Base-by-base conservation (phyloP, 2,113 vertebrate genomes). In the Todiramphus chloris region DNA sequence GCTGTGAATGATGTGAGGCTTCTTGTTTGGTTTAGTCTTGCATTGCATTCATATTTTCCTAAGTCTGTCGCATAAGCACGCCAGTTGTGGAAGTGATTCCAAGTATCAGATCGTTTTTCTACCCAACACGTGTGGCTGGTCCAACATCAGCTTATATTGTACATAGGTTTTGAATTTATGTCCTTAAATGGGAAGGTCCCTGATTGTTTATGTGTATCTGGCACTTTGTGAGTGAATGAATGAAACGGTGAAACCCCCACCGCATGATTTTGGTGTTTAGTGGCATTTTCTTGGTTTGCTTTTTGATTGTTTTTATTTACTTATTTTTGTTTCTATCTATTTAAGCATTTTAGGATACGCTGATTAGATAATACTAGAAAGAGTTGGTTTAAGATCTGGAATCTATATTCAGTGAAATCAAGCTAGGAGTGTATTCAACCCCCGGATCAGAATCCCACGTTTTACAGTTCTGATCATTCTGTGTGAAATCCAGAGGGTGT, bases 11-110 rank as follows among this genome's bases (percentile, higher is more conserved):
- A 23, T 11, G 18, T 28, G 69, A 56, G 58, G 53, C 4, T 6
- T 77, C 86, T 66, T 78, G 91, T 95, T 95, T 92, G 64, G 46
- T 63, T 94, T 92, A 91, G 80, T 44, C 73, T 60, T 81, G 88
- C 86, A 50, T 95, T 95, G 85, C 56, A n/a, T 56, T 95, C 75
- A 64, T 95, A 64, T 68, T 93, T 97, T 83, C 76, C 60, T 25
- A 55, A 96, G 72, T 51, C 84, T 63, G 55, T 74, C 0, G 5
- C 93, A 23, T 90, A 77, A 88, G 35, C 0, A 0, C 0, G 0
- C 63, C 68, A 24, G n/a, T 77, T 67, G 64, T 76, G 27, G n/a
- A 79, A 82, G 43, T 17, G n/a, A 77, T 85, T 90, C 72, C 55
- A 59, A 85, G 28, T 44, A 80, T 28, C 82, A 80, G 28, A 17